Base-by-base conservation (phyloP, 2,797 vertebrate species). In the Allobates femoralis region DNA sequence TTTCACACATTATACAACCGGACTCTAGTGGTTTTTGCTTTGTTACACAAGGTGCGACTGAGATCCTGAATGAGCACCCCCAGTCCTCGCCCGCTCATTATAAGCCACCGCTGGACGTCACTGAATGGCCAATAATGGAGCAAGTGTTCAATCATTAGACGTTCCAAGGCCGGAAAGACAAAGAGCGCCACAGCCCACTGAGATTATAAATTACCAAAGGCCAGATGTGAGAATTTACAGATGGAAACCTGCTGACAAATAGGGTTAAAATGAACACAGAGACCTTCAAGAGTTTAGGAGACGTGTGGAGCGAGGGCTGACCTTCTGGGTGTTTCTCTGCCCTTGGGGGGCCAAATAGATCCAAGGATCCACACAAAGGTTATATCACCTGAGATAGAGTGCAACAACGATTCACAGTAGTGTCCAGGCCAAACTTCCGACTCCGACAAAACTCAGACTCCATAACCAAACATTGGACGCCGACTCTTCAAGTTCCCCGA, bases 141-240 rank as follows among this genome's bases (percentile, higher is more conserved):
- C 14, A 14, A n/a, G 30, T 23, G 71, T 87, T 83, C 83, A 87
- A 87, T 87, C 74, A 87, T 78, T 87, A 87, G 16, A 37, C 32
- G 6, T 21, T 67, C 21, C 85, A 83, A 86, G 85, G 85, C 28
- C 85, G 37, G 30, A 73, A 37, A 66, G 19, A 80, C 28, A 77
- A 53, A 51, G 50, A 37, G 79, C 55, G 60, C 53, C 23, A 51
- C 37, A 34, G 30, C 53, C 50, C 56, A 32, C 28, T 23, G n/a
- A 10, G 34, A 46, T 19, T 60, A 78, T 67, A 82, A 77, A 83
- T 81, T 69, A 83, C 12, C 14, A 50, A n/a, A 62, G 79, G 34
- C 71, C 85, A 83, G 85, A 77, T 83, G 80, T 83, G 74, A 78
- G 53, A 51, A 16, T 28, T 58, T 78, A 67, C 32, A 76, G 60